Evolutionary conservation across 2,888 invertebrate species (phyloP).

Genomic region (Morpho helenor): DNA sequence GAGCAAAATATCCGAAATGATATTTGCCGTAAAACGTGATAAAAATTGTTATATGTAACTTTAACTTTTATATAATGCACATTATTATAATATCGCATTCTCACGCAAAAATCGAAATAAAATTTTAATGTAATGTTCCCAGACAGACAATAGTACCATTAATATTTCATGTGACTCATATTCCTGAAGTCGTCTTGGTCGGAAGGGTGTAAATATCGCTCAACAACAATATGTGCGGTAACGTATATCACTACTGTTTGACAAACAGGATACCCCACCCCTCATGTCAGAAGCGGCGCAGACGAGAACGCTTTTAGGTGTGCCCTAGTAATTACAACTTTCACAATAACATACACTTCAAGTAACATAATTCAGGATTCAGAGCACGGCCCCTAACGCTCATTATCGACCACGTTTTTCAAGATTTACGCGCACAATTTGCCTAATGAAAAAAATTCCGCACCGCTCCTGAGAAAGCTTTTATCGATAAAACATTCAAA

Average conservation of each 20-base stretch:
- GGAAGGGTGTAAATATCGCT: slow-evolving; percentile 14
- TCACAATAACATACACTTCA: slow-evolving; percentile 1
- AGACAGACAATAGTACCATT: slow-evolving; percentile 16
- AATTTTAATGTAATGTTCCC: slow-evolving; percentile 12
- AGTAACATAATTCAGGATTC: slow-evolving; percentile 23
- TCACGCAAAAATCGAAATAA: not conserved
- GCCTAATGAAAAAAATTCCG: slow-evolving; percentile 34
- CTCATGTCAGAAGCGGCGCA: slow-evolving; percentile 27
- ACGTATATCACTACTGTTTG: slow-evolving; percentile 43
- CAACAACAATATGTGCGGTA: slow-evolving; percentile 7
- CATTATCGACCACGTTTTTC: slow-evolving; percentile 42
- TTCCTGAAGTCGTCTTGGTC: slow-evolving; percentile 15
- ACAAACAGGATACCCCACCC: slow-evolving; percentile 50
- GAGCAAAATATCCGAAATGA: no score
- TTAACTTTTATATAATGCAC: no score
- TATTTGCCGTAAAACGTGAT: no score
- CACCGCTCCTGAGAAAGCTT: slow-evolving; percentile 6
- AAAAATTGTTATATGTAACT: no score
- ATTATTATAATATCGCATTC: no score
- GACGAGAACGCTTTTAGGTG: slow-evolving; percentile 48
- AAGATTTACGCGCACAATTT: slow-evolving; percentile 47
- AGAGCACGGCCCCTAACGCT: slow-evolving; percentile 25
- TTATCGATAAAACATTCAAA: slow-evolving; percentile 49
- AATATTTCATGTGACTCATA: slow-evolving; percentile 21
- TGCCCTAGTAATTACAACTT: slow-evolving; percentile 26